Evolutionary conservation across 2,888 invertebrate species (phyloP), one percentile per base, ranked within the genome.

Genomic region (Achlya flavicornis): DNA sequence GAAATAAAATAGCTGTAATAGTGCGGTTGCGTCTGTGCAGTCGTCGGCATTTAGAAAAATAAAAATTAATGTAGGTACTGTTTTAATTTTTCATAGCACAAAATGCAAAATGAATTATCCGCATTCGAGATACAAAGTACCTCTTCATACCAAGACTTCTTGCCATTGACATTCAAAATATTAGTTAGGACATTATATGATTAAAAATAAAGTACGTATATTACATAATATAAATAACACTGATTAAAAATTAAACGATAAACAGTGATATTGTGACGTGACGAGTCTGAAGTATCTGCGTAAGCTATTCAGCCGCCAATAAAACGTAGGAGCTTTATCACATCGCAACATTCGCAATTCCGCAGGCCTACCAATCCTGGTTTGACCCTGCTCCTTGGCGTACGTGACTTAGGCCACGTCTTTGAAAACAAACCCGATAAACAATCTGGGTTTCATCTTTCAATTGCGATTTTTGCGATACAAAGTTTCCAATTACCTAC

Each of bases 341-440:
- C 19, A 53, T 19, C 7, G 16, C 48, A 16, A 14, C 1, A 26
- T 26, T 26, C 26, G 26, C 26, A 26, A 26, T 26, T 53, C 19
- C 38, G 63, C 62, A 64, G 62, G 62, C 57, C 59, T 61, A 64
- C 64, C 53, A 53, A 53, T 10, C 53, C 8, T 19, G 19, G 53
- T 8, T 19, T 53, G 53, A 46, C 58, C 33, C 57, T 26, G 26
- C 26, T 26, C 26, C 26, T 2, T 73, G 79, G 81, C 77, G 75
- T 83, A 83, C 83, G 83, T 83, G 83, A 83, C 83, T 66, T 8
- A 32, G 5, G 8, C 61, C 69, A 71, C 69, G 74, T 72, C 33
- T 43, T 16, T 58, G 57, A 41, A 57, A 63, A 62, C 60, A 62
- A 33, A 16, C 64, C 58, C 64, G 10, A 16, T 48, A 19, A 19